These are phyloP conservation scores for Trachops cirrhosus DNA, from an alignment of 2,797 vertebrate genomes.

Conservation along the genomic window DNA sequence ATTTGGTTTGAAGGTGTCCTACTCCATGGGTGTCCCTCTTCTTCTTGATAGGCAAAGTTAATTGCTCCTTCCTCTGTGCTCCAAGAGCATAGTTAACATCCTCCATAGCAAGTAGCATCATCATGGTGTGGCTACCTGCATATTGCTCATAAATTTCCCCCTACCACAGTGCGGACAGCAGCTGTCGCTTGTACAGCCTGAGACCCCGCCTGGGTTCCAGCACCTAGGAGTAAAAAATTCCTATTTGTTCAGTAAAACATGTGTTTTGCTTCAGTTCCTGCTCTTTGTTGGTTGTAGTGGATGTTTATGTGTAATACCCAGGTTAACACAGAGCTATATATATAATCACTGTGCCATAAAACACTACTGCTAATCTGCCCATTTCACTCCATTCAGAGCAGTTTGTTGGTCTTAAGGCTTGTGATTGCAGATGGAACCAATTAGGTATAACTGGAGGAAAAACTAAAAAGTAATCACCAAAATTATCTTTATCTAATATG, in stretches of 20 bases:
- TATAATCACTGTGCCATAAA: not conserved
- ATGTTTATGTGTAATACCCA: not conserved
- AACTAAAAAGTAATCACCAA: not conserved
- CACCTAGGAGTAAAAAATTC: not conserved
- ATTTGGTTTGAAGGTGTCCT: not conserved
- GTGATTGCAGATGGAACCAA: not conserved
- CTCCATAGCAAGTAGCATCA: not conserved
- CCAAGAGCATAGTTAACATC: not conserved
- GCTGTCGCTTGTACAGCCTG: not conserved
- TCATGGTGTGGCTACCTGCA: rapidly evolving
- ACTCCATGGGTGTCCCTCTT: not conserved
- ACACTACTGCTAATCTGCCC: not conserved
- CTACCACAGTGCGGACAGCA: not conserved
- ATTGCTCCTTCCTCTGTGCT: not conserved
- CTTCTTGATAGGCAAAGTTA: not conserved
- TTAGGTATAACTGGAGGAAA: not conserved
- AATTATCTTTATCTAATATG: constrained; percentile 30
- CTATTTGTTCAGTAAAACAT: not conserved
- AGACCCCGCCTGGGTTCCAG: not conserved
- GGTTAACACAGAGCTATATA: not conserved
- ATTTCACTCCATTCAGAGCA: not conserved
- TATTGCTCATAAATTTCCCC: not conserved
- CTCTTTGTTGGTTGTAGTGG: not conserved
- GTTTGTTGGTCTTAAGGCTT: not conserved
- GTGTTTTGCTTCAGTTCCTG: not conserved